Evolutionary conservation across 2,113 vertebrate genomes (phyloP), one percentile per base, ranked within the genome.

Genomic region (Tachycineta bicolor): DNA sequence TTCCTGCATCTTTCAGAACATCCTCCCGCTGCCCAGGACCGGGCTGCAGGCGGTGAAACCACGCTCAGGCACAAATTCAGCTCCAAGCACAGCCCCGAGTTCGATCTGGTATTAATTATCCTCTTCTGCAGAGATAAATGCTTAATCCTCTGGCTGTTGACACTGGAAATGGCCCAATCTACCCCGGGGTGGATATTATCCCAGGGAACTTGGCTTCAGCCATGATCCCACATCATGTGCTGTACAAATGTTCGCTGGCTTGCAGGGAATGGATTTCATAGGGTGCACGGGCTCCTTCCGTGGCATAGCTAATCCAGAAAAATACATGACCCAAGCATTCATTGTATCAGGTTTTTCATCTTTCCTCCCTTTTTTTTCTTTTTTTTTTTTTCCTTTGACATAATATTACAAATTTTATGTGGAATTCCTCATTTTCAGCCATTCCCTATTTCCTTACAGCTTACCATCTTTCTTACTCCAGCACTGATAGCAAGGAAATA

Each of bases 101-200:
- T 93, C 10, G 92, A 86, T 96, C 97, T 98, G 98, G 68, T 91
- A 94, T 93, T 96, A 93, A 98, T 97, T 97, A 97, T 11, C 75
- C 91, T n/a, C 83, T 18, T 97, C 96, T 91, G 75, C 58, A 87
- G 55, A 96, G 97, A 94, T 96, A 97, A 97, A 96, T 87, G 95
- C 91, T 97, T 98, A 97, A 97, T 97, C 93, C 96, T 83, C 68
- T 56, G 85, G 76, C 94, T 97, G 96, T 97, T 97, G 97, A 97
- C 82, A 86, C 95, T 98, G 97, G 97, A 98, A 97, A 74, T 12
- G 80, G 87, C 94, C 96, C 97, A 97, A 65, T 33, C 74, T 93
- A 68, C 71, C 87, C 94, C 4, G 6, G 87, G 94, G 88, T 92
- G 96, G 95, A 95, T 94, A 82, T 91, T 73, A 93, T 60, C 88